Base-by-base conservation (phyloP, 2,797 vertebrate species). In the Phrynocephalus forsythii region DNA sequence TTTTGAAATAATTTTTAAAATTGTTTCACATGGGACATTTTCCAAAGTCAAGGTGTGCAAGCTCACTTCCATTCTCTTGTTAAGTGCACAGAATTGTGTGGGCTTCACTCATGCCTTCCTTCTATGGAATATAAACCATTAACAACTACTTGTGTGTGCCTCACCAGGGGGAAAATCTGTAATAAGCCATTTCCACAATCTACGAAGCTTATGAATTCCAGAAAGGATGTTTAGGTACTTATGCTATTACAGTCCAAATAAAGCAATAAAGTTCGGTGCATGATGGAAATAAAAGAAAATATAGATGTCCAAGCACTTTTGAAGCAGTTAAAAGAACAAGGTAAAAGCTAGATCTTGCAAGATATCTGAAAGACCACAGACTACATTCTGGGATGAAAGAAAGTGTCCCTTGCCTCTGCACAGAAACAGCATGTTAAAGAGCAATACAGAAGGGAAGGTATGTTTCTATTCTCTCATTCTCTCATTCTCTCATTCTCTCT, bases 191-290 rank as follows among this genome's bases (percentile, higher is more conserved):
- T 79, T 68, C 28, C 79, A 85, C 82, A 87, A n/a, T 82, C 44
- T 92, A 89, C 56, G 24, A 79, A 50, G 60, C 2, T 71, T 6
- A 86, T 33, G n/a, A 83, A 89, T n/a, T 26, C 83, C 60, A 87
- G 28, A 92, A 86, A 90, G 93, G 82, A 84, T 86, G 91, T 80
- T 75, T 75, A 20, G 87, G 77, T 87, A 92, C 82, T 69, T 87
- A 24, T 18, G 0, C 5, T 5, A 92, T 33, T 30, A 86, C 15
- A 52, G 18, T 76, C 28, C 82, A 38, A 80, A 77, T 50, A 38
- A 90, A 52, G 7, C 72, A 85, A 67, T 67, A 88, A 56, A 76
- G 16, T 81, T 73, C 6, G 63, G 38, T 76, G 33, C 33, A 81
- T 6, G 56, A 85, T 69, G 20, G 76, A 85, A 77, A 85, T 67